A percentile compares a stretch with the other conserved stretches of the same genome.
Evolutionary conservation across 2,797 vertebrate genomes (phyloP).

Genomic region (Falco biarmicus): DNA sequence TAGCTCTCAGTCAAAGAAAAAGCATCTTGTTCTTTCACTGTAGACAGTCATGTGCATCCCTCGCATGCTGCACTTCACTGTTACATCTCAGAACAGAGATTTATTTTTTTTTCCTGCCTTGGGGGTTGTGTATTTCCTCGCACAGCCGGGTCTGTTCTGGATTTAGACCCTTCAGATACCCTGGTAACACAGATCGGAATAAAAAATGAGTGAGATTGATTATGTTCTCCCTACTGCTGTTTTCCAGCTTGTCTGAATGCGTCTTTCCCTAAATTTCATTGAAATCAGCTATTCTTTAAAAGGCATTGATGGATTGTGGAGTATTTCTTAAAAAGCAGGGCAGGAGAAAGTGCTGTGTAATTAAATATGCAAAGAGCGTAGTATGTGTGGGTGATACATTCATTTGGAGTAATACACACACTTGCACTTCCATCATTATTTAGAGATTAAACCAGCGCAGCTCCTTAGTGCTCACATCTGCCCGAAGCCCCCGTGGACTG

Average conservation of each 20-base stretch:
- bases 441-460: conserved; percentile 32
- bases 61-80: rapidly evolving
- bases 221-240: not conserved
- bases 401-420: conserved; percentile 23
- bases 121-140: not conserved
- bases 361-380: conserved; percentile 22
- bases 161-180: not conserved
- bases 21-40: not conserved
- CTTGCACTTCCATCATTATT: conserved; percentile 35
- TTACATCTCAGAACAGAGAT: not conserved
- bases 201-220: not conserved
- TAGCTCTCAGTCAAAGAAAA: not conserved
- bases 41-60: rapidly evolving
- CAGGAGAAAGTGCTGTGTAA: not conserved
- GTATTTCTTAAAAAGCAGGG: conserved; percentile 14
- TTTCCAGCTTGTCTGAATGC: not conserved
- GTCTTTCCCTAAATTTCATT: not conserved
- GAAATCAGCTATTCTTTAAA: not conserved
- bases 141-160: not conserved
- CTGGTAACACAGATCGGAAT: not conserved
- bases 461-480: not conserved
- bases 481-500: not conserved
- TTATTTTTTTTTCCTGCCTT: not conserved
- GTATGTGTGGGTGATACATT: conserved; percentile 29
- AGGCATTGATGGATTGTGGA: not conserved